phyloP scores from a whole-genome alignment of 2,113 vertebrate genomes.

The Petroica traversi region DNA sequence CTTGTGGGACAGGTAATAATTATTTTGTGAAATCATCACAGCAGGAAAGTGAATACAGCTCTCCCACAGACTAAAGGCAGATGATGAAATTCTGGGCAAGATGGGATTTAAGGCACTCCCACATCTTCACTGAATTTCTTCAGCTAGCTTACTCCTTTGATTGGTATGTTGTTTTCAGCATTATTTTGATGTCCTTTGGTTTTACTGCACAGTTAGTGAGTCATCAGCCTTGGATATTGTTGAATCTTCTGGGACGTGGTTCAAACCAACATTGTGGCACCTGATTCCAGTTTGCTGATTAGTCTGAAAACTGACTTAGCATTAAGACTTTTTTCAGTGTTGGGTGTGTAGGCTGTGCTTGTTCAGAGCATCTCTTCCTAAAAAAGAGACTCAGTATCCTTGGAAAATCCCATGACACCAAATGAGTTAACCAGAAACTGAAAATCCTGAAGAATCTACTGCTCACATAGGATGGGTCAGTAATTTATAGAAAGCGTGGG shows the following conservation, averaged over 20 bases:
- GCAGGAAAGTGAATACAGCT: not conserved
- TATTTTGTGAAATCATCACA: not conserved
- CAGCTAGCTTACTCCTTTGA: not conserved
- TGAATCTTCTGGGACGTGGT: not conserved
- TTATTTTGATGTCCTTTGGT: not conserved
- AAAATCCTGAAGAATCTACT: not conserved
- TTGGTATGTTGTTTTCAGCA: not conserved
- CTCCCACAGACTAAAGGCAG: not conserved
- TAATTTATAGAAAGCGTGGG: not conserved
- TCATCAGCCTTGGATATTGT: not conserved
- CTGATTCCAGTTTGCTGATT: not conserved
- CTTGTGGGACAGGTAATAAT: not conserved
- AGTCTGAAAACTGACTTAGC: not conserved
- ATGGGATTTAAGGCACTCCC: not conserved
- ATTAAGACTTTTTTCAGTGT: not conserved
- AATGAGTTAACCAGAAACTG: not conserved
- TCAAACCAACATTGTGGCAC: not conserved
- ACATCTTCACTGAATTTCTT: not conserved
- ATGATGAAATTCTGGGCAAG: not conserved
- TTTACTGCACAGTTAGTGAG: not conserved
- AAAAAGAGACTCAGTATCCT: not conserved
- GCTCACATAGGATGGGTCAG: not conserved
- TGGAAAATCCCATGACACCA: not conserved
- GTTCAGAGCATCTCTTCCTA: not conserved
- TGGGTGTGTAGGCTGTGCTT: not conserved